Percentiles rank a stretch among this genome's conserved stretches.
Conservation (phyloP, 2,888 invertebrate genomes). For the Acrobasis consociella region DNA sequence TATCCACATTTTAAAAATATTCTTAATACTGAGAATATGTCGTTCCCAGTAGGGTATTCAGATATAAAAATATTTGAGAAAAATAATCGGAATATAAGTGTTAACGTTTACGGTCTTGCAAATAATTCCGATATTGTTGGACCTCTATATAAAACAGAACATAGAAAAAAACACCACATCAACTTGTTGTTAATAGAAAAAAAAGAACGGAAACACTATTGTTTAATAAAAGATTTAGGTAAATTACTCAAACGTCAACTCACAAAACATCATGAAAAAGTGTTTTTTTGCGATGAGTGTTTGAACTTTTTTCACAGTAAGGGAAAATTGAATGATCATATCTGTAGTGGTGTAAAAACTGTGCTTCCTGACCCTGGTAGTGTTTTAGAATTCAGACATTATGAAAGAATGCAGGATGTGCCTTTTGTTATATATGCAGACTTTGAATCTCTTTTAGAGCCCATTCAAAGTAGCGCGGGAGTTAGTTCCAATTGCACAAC, state of each 20-base stretch:
- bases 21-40: conserved; percentile 35
- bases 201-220: no score
- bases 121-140: neutral
- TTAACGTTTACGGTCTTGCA: neutral
- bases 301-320: neutral
- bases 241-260: neutral
- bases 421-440: no score
- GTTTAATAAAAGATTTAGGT: conserved; percentile 11
- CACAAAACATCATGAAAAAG: conserved; percentile 7
- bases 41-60: conserved; percentile 35
- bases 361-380: no score
- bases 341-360: no score
- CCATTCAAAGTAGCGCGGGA: neutral
- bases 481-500: neutral
- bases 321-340: neutral
- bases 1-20: conserved; percentile 32
- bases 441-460: conserved; percentile 7
- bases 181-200: no score
- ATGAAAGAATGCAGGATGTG: neutral
- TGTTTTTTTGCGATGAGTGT: conserved; percentile 14
- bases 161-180: neutral
- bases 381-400: no score
- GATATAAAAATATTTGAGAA: conserved; percentile 31
- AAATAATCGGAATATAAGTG: conserved; percentile 1
- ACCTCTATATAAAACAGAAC: conserved; percentile 7